Conservation (phyloP, 2,888 invertebrate species). For the Leptinotarsa juncta region DNA sequence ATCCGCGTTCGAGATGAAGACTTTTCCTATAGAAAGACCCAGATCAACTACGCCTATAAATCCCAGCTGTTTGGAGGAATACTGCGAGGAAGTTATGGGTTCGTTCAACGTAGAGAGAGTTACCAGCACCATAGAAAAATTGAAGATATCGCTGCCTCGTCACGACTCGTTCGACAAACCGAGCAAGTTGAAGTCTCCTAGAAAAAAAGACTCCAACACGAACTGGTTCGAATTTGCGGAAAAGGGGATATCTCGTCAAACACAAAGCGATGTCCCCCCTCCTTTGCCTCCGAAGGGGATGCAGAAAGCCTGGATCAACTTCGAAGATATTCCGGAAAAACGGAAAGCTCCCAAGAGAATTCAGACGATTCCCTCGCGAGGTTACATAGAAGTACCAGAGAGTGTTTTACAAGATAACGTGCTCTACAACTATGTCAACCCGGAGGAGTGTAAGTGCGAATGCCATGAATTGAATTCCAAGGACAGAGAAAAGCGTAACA, state of each 20-base stretch:
- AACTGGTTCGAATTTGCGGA: conserved; percentile 75
- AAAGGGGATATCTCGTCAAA: conserved; percentile 66
- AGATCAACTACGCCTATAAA: conserved; percentile 80
- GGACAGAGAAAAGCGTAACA: conserved; percentile 56
- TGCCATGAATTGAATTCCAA: conserved; percentile 74
- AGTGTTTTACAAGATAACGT: conserved; percentile 65
- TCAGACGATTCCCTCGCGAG: conserved; percentile 79
- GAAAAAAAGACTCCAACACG: conserved; percentile 62
- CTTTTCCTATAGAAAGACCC: conserved; percentile 80
- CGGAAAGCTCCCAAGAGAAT: conserved; percentile 85
- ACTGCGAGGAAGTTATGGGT: conserved; percentile 67
- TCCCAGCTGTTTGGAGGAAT: conserved; percentile 79
- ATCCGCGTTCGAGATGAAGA: conserved; percentile 72
- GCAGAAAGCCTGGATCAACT: conserved; percentile 82
- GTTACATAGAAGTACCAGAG: conserved; percentile 64
- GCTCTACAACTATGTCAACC: conserved; percentile 84
- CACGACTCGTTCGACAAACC: conserved; percentile 58
- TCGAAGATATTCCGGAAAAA: conserved; percentile 87
- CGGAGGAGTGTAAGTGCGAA: conserved; percentile 89
- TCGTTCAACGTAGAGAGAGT: conserved; percentile 54
- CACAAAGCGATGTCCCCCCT: conserved; percentile 61
- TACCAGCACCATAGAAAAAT: conserved; percentile 70
- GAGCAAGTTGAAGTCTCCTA: conserved; percentile 66
- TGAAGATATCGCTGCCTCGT: conserved; percentile 76
- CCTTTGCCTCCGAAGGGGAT: conserved; percentile 66